phyloP scores from a whole-genome alignment of 2,113 vertebrate species.

The Gnathonemus longibarbis region DNA sequence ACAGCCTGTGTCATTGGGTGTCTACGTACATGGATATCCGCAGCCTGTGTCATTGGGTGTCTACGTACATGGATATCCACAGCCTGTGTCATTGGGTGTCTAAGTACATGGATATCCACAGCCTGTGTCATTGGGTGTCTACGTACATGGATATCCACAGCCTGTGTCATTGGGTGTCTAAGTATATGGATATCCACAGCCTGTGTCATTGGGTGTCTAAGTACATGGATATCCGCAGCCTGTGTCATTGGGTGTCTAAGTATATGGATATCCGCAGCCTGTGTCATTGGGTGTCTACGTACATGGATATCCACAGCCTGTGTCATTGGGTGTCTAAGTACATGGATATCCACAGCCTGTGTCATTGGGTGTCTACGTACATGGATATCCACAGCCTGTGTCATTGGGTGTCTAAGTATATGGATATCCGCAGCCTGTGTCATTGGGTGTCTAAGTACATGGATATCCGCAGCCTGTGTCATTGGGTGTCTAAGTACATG shows the following conservation, averaged over 20 bases:
- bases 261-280: neutral
- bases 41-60: neutral
- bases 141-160: neutral
- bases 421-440: neutral
- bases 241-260: neutral
- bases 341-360: neutral
- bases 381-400: neutral
- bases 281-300: too few species aligned
- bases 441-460: too few species aligned
- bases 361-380: neutral
- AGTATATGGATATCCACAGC: too few species aligned
- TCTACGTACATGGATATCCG: neutral
- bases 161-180: neutral
- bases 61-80: neutral
- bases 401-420: neutral
- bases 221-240: neutral
- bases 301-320: neutral
- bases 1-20: too few species aligned
- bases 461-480: neutral
- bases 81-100: neutral
- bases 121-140: too few species aligned
- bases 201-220: neutral
- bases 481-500: neutral
- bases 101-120: neutral
- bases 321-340: too few species aligned